These are phyloP conservation scores for Endomychus coccineus DNA, from an alignment of 2,888 invertebrate genomes.

Conservation along the genomic window DNA sequence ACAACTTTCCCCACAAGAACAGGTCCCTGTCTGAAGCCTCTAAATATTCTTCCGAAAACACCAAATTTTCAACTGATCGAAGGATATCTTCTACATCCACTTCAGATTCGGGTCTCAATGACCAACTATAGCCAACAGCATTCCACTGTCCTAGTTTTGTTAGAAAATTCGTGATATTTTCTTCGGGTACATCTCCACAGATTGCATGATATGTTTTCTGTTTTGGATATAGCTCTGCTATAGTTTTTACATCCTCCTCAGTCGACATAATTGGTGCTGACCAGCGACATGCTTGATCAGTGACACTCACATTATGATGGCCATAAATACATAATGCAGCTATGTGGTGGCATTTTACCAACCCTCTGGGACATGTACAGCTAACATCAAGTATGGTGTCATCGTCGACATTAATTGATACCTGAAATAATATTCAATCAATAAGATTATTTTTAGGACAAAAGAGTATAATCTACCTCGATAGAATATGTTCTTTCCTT, in stretches of 20 bases:
- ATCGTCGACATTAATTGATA: constrained; percentile 2
- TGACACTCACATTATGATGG: constrained; percentile 10
- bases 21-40: background rate
- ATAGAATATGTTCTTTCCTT: constrained; percentile 10
- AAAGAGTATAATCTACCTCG: too few species aligned
- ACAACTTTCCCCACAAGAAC: background rate
- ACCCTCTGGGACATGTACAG: constrained; percentile 11
- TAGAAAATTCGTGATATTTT: too few species aligned
- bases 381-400: constrained; percentile 5
- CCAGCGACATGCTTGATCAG: constrained; percentile 15
- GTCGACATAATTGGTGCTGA: constrained; percentile 6
- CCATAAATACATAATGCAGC: constrained; percentile 10
- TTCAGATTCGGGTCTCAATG: constrained; percentile 3
- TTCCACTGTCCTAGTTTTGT: too few species aligned
- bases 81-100: background rate
- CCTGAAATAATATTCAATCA: constrained; percentile 6
- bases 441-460: too few species aligned
- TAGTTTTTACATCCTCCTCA: constrained; percentile 1
- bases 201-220: too few species aligned
- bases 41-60: constrained; percentile 8
- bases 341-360: constrained; percentile 14
- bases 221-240: too few species aligned
- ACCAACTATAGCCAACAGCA: constrained; percentile 6
- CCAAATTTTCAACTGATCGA: constrained; percentile 3
- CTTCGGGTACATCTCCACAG: too few species aligned